Percentiles rank a stretch among this genome's conserved stretches.
These are phyloP conservation scores for Takifugu rubripes DNA, from an alignment of 2,797 vertebrate genomes.

Conservation along the genomic window DNA sequence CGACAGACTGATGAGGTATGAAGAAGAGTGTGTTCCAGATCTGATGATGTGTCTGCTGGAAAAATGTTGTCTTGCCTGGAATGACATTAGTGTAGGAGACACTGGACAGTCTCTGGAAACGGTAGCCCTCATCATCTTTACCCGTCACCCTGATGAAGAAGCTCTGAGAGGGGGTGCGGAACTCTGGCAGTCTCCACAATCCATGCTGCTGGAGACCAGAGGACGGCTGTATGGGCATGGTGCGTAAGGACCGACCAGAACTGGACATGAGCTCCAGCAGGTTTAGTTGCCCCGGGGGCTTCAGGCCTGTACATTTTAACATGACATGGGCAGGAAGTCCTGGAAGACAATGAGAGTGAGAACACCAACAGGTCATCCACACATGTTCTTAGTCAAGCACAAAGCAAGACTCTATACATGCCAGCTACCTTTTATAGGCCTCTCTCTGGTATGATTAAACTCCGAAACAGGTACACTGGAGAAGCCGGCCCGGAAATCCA, in stretches of 20 bases:
- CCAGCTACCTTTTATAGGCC: conserved; percentile 84
- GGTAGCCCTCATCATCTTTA: conserved; percentile 81
- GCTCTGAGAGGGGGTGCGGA: conserved; percentile 81
- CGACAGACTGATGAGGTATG: conserved; percentile 58
- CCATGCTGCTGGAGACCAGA: conserved; percentile 73
- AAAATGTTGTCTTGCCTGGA: conserved; percentile 73
- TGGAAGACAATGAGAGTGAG: conserved; percentile 52
- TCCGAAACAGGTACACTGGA: conserved; percentile 77
- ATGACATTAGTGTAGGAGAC: conserved; percentile 87
- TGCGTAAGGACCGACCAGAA: conserved; percentile 80
- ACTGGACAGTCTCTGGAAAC: conserved; percentile 87
- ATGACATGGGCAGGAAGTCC: conserved; percentile 85
- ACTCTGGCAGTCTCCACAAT: conserved; percentile 83
- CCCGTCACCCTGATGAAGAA: conserved; percentile 90
- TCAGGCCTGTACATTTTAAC: conserved; percentile 85
- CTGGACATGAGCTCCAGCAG: conserved; percentile 84
- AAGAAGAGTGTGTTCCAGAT: conserved; percentile 26
- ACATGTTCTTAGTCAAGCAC: conserved; percentile 5
- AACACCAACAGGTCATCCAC: conserved; percentile 13
- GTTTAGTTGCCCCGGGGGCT: conserved; percentile 78
- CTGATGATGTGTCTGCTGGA: conserved; percentile 15
- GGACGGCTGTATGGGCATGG: conserved; percentile 67
- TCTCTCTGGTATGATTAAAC: conserved; percentile 78
- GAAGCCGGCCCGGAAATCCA: conserved; percentile 89
- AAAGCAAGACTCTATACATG: conserved; percentile 7